Base-by-base conservation (phyloP, 2,888 invertebrate genomes). In the Andrena fulva region DNA sequence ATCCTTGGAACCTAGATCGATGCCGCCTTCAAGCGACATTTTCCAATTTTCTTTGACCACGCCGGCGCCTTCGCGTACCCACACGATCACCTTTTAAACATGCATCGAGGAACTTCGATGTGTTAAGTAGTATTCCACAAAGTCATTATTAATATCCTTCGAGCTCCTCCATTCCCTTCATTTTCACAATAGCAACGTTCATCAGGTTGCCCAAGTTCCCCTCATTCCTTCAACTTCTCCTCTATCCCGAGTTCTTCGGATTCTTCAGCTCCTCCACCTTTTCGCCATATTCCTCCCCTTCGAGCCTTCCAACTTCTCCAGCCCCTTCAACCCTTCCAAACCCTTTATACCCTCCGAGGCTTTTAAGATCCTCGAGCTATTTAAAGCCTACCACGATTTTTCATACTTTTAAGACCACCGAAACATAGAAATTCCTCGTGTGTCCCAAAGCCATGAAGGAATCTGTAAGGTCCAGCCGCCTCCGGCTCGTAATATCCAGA, bases 1-100 rank as follows among this genome's bases (percentile, higher is more conserved):
- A 72, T 64, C 72, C 72, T 81, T 52, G 72, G 66, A 52, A 27
- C 50, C 59, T 60, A 63, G 62, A 69, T 81, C 81, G 72, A 77
- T 77, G 27, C 29, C 35, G n/a, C 1, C 56, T 5, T 27, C 56
- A 29, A 70, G 33, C 59, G n/a, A 42, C 27, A n/a, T 63, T 63
- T 63, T 63, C 29, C 69, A 60, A 42, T n/a, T 42, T 60, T 20
- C 27, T 48, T 48, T 20, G 4, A 12, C 20, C 42, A 2, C 33
- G 12, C 24, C 29, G n/a, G 20, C 31, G 29, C 29, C 8, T 50
- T 12, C 12, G n/a, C 10, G 3, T 7, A 20, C 33, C 24, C n/a
- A 16, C 31, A 0, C 16, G 27, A 7, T 20, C 10, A 33, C 7
- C 24, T 16, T 29, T 0, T 2, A 29, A 29, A 59, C n/a, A 35